Evolutionary conservation across 2,113 vertebrate species (phyloP), one percentile per base, ranked within the genome.

Genomic region (Atrichornis clamosus): DNA sequence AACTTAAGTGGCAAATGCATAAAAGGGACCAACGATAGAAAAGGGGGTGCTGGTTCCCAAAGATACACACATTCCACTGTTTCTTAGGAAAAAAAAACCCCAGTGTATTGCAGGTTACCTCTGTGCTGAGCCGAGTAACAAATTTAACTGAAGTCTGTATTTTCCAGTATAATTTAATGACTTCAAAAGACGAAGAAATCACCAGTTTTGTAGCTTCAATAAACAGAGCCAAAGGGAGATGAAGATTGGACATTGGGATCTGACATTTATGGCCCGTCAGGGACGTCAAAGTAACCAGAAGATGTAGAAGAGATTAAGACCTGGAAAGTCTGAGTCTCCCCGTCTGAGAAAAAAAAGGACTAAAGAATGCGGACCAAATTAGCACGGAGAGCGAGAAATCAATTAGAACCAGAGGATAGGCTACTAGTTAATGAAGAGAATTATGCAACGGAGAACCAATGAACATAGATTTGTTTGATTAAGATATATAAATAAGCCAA

Each of bases 81-180:
- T n/a, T 63, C 37, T 47, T 14, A 2, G 28, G n/a, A n/a, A 16
- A 39, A 55, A 19, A 21, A 77, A 53, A 47, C 32, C 21, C 14
- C 67, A 10, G 11, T 2, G 14, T 4, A 12, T 46, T 17, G 8
- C 42, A 21, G 3, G 15, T 16, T n/a, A 41, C 21, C 33, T 47
- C 53, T 9, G 7, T 53, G 41, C 58, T 3, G 15, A 82, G 41
- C 11, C 0, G 0, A 49, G 5, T 5, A 30, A 27, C n/a, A 44
- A 15, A 35, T 14, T 4, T 27, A 9, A 41, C n/a, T 16, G 28
- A 72, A 81, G 28, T 9, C 6, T 5, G 9, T 6, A 7, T 27
- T 47, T 74, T 33, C 12, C 24, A 14, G 5, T 16, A 22, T 4
- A 27, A 60, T 13, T 35, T 13, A n/a, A 26, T 13, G 6, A 11